A percentile compares a stretch with the other conserved stretches of the same genome.
phyloP scores from a whole-genome alignment of 2,113 vertebrate species.

The Artemisiospiza belli region DNA sequence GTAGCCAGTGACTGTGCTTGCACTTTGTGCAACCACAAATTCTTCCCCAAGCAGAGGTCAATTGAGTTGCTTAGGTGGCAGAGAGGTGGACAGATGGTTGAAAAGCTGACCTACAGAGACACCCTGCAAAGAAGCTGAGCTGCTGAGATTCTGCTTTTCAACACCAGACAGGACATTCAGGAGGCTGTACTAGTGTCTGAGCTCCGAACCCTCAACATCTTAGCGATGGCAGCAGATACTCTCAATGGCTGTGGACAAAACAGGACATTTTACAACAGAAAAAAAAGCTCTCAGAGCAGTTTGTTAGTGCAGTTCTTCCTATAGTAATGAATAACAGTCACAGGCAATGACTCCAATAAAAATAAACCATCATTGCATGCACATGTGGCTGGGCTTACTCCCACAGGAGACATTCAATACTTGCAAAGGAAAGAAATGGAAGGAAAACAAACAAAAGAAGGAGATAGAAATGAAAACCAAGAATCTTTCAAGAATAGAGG shows the following conservation, averaged over 20 bases:
- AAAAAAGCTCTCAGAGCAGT: neutral
- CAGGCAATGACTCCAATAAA: constrained; percentile 52
- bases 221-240: neutral
- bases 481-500: constrained; percentile 1
- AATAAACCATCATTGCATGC: constrained; percentile 35
- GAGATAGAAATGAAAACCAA: constrained; percentile 49
- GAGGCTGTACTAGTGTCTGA: neutral
- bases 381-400: constrained; percentile 30
- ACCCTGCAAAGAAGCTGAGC: neutral
- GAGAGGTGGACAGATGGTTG: neutral
- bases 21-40: neutral
- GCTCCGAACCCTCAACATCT: neutral
- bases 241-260: neutral
- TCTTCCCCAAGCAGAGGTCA: neutral
- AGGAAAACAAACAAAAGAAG: constrained; percentile 44
- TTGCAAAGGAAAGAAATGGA: constrained; percentile 43
- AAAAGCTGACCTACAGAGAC: neutral
- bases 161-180: neutral
- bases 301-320: constrained; percentile 45
- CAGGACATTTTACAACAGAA: constrained; percentile 27
- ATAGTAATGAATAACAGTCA: constrained; percentile 55
- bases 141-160: neutral
- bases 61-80: neutral
- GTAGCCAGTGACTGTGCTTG: neutral
- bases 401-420: constrained; percentile 40